Evolutionary conservation across 2,888 invertebrate genomes (phyloP).

Genomic region (Megalurothrips usitatus): DNA sequence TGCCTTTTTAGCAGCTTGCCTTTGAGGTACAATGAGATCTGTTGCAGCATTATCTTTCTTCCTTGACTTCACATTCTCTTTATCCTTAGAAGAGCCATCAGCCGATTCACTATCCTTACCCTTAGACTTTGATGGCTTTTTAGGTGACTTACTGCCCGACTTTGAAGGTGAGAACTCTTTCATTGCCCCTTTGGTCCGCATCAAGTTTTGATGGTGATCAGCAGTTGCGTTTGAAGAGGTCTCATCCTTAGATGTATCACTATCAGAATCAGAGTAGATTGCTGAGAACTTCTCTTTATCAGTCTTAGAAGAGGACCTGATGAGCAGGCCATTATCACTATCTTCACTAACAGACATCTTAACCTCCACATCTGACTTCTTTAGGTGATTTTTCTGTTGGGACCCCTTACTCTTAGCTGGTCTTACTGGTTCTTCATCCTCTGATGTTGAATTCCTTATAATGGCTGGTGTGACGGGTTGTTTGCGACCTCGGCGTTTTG

Average conservation of each 20-base stretch:
- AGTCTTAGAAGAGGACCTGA: conserved; percentile 51
- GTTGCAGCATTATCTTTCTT: conserved; percentile 53
- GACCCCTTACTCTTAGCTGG: conserved; percentile 38
- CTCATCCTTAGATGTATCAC: conserved; percentile 56
- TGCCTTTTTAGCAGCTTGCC: conserved; percentile 87
- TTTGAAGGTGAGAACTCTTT: conserved; percentile 66
- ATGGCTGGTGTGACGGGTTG: conserved; percentile 31
- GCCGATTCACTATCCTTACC: conserved; percentile 47
- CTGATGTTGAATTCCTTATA: conserved; percentile 51
- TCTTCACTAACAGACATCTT: conserved; percentile 56
- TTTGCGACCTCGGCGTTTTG: background rate
- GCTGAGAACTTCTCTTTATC: conserved; percentile 59
- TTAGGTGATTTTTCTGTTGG: conserved; percentile 57
- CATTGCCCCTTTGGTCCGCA: conserved; percentile 78
- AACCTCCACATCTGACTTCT: conserved; percentile 65
- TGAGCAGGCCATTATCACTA: conserved; percentile 72
- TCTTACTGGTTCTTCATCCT: conserved; percentile 47
- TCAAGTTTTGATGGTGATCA: conserved; percentile 62
- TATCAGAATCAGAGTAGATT: conserved; percentile 80
- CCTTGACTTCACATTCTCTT: conserved; percentile 49
- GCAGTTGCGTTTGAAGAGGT: conserved; percentile 59
- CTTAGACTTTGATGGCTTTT: conserved; percentile 49
- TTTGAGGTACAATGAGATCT: conserved; percentile 81
- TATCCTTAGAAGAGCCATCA: conserved; percentile 50
- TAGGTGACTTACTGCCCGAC: conserved; percentile 47